phyloP scores from a whole-genome alignment of 2,888 invertebrate species.

The Diachrysia chrysitis region DNA sequence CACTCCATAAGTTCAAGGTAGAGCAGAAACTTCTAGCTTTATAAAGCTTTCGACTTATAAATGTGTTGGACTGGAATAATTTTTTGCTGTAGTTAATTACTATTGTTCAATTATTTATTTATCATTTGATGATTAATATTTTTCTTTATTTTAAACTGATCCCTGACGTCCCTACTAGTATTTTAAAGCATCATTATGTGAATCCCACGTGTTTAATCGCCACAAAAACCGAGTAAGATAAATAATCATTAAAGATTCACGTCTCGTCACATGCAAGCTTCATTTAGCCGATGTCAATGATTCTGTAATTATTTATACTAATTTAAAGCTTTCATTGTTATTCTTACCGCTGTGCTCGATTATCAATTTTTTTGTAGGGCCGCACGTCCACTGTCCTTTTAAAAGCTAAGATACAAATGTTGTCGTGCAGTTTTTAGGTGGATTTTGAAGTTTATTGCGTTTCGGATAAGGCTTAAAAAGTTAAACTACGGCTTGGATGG shows the following conservation, averaged over 20 bases:
- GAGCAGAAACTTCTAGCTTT: conserved; percentile 24
- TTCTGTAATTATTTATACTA: conserved; percentile 85
- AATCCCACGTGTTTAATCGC: conserved; percentile 43
- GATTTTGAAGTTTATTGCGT: conserved; percentile 67
- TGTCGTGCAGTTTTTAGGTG: conserved; percentile 56
- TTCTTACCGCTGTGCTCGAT: conserved; percentile 77
- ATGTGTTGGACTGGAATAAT: background rate
- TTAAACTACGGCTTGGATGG: conserved; percentile 62
- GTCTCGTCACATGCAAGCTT: conserved; percentile 74
- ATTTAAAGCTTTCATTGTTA: conserved; percentile 86
- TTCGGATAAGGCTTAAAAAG: conserved; percentile 66
- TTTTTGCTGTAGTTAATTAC: background rate
- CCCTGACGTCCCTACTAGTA: conserved; percentile 10
- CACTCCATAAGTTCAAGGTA: conserved; percentile 45
- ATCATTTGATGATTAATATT: background rate
- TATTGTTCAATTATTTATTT: conserved; percentile 6
- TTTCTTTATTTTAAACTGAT: background rate
- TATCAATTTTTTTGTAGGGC: conserved; percentile 78
- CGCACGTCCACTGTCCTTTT: conserved; percentile 78
- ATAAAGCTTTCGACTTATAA: conserved; percentile 19
- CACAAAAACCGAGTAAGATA: conserved; percentile 53
- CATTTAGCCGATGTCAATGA: conserved; percentile 81
- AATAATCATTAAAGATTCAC: conserved; percentile 76
- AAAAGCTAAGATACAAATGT: conserved; percentile 66
- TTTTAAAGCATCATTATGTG: conserved; percentile 28